These are phyloP conservation scores for Philonicus albiceps DNA, from an alignment of 2,888 invertebrate species.

Conservation along the genomic window DNA sequence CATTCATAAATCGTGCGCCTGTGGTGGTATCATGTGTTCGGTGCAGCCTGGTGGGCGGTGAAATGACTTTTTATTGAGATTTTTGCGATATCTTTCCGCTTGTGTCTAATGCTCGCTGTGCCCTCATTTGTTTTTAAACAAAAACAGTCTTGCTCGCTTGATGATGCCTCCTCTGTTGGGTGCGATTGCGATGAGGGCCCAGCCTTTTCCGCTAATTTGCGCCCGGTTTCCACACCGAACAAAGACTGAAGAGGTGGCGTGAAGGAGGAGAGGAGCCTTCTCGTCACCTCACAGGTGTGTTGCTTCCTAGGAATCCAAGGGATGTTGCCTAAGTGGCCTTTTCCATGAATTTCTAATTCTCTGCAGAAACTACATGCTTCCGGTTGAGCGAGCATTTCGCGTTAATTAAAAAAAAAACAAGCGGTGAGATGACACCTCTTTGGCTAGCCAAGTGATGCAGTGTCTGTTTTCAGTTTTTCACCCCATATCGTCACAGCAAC, in stretches of 20 bases:
- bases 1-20: conserved; percentile 2
- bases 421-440: not conserved
- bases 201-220: not conserved
- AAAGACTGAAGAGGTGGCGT: not conserved
- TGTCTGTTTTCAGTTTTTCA: not conserved
- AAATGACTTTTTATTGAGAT: not conserved
- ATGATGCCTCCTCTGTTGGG: not conserved
- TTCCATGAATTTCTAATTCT: not conserved
- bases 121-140: conserved; percentile 19
- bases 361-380: not conserved
- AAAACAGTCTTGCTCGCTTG: not conserved
- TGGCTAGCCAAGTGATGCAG: not conserved
- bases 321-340: not conserved
- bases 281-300: not conserved
- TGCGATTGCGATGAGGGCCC: not conserved
- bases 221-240: not conserved
- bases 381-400: not conserved
- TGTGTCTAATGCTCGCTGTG: not conserved
- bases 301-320: not conserved
- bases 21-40: conserved; percentile 13
- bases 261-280: not conserved
- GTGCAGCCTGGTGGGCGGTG: not conserved
- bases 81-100: not conserved
- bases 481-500: not conserved
- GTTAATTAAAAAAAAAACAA: not conserved